Evolutionary conservation across 1,140 invertebrate species (phyloP), one percentile per base, ranked within the genome.

Genomic region (Tetranychus urticae): DNA sequence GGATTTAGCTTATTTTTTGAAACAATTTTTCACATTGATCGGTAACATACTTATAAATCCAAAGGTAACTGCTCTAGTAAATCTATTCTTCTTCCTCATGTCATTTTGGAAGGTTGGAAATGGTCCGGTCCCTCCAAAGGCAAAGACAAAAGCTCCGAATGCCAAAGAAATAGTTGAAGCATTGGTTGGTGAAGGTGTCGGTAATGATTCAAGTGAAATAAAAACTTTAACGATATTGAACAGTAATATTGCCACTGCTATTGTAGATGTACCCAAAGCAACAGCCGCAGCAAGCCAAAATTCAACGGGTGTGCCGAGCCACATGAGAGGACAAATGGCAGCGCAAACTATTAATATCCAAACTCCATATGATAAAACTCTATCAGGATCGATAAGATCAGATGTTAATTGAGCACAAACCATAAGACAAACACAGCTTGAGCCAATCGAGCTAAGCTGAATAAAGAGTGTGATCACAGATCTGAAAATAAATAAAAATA

Each of bases 21-120:
- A 47, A 31, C 37, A 13, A 62, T 3, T 56, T 62, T 33, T 6
- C 45, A 13, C 3, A 13, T 59, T 36, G 58, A 46, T 48, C 23
- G 23, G 23, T 2, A 48, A 65, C 65, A 70, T 68, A 79, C 78
- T 74, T 47, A 68, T 55, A 67, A 80, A 79, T 37, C 73, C 77
- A 54, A 77, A 71, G 5, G 73, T 66, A 12, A 78, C 68, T 59
- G 75, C 76, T 39, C 71, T 74, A 5, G 74, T 70, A 67, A 81
- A 82, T 65, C 78, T 70, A 2, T 68, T 69, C 64, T 75, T 77
- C 58, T 81, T 72, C 31, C 71, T 69, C 80, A 81, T 82, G 64
- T 82, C 81, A 65, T 82, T 81, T 67, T 82, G 81, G 45, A 83
- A 80, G 0, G 80, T 82, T 10, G 81, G 81, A 71, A 82, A 82